A percentile compares a stretch with the other conserved stretches of the same genome.
Conservation (phyloP, 2,888 invertebrate genomes). For the Lepidonotus clava region DNA sequence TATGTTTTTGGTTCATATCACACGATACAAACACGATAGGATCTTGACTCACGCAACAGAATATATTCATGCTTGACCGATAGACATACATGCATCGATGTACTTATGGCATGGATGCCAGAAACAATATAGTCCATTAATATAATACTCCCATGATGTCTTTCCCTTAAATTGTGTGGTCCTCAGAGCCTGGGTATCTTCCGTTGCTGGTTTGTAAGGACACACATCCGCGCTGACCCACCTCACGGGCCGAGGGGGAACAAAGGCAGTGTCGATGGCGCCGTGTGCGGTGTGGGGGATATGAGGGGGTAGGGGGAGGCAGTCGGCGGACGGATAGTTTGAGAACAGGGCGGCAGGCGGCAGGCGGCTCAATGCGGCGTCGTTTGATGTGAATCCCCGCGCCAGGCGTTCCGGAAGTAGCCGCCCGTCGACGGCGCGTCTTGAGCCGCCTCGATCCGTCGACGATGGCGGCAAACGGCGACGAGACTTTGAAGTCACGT, state of each 20-base stretch:
- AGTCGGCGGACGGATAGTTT: not conserved
- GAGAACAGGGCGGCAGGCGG: too few relatives aligned
- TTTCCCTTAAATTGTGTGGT: too few relatives aligned
- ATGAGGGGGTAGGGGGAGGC: not conserved
- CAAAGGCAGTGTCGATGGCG: not conserved
- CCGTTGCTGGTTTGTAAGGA: conserved; percentile 9
- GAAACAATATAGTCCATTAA: too few relatives aligned
- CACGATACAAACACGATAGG: too few relatives aligned
- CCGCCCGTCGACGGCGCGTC: not conserved
- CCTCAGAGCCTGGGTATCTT: too few relatives aligned
- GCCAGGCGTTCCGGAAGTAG: not conserved
- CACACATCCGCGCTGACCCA: conserved; percentile 2
- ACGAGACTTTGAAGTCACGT: conserved; percentile 21
- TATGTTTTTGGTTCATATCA: too few relatives aligned
- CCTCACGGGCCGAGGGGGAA: not conserved
- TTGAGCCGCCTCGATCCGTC: not conserved
- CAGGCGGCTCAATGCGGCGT: conserved; percentile 13
- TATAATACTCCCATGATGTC: too few relatives aligned
- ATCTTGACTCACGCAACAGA: too few relatives aligned
- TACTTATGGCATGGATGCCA: too few relatives aligned
- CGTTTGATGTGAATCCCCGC: conserved; percentile 16
- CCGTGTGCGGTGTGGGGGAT: too few relatives aligned
- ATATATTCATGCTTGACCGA: too few relatives aligned
- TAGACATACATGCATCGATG: too few relatives aligned
- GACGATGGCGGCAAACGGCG: not conserved